Base-by-base conservation (phyloP, 2,888 invertebrate genomes). In the Melanostoma scalare region DNA sequence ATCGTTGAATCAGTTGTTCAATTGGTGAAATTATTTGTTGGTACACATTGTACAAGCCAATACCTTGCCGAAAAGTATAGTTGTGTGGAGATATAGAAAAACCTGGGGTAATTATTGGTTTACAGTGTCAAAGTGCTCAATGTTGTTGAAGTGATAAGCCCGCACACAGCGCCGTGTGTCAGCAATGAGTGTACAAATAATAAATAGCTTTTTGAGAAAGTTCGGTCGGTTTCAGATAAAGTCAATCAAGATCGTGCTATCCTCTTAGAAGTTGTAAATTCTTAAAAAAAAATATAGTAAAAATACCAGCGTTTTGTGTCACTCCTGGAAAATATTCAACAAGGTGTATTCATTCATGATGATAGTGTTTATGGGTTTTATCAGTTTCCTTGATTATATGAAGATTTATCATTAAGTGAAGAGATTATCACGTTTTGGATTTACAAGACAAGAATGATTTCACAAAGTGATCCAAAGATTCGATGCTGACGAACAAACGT, bases 91-190 rank as follows among this genome's bases (percentile, higher is more conserved):
- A 84, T 74, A 84, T n/a, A 60, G 60, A 20, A 20, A 20, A 20
- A 58, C 58, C n/a, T 52, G 65, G 42, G 71, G 75, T 84, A 78
- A 74, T 73, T 68, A 75, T 71, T 79, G 58, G 42, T 50, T 79
- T 78, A 84, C 74, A 74, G 53, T 67, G 53, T 44, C 58, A 55
- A 42, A 52, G 58, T 38, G 69, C 69, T 74, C 50, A 33, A 46
- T 75, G 60, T 79, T 75, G 55, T 68, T 77, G 78, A 61, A 75
- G 50, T 67, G 84, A 84, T 84, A 84, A 84, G 74, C 46, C 30
- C 38, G 40, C 48, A 53, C 20, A 20, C 20, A 58, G 42, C 50
- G 20, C 56, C 72, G 48, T 63, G 73, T 44, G 68, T 73, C 73
- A 73, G 68, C 63, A 38, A 48, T 50, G 38, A 63, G 9, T 38